phyloP scores from a whole-genome alignment of 2,888 invertebrate genomes.

The Athripsodes cinereus region DNA sequence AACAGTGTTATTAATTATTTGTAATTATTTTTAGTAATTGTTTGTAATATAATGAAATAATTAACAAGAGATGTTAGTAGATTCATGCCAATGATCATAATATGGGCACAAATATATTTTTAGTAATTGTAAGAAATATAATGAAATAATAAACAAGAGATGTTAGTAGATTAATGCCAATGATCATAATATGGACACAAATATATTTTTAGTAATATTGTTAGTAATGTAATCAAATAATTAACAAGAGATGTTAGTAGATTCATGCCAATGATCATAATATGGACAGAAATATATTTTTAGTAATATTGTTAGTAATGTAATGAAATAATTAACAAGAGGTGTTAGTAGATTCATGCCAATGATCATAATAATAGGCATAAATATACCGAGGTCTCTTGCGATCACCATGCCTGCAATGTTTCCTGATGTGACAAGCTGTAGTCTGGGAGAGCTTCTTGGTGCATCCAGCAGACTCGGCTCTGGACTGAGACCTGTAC shows the following conservation, averaged over 20 bases:
- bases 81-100: no score
- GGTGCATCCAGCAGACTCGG: conserved; percentile 54
- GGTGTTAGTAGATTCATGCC: not conserved
- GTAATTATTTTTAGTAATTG: not conserved
- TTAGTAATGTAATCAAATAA: no score
- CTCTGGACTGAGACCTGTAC: conserved; percentile 50
- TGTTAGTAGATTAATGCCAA: no score
- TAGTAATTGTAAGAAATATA: no score
- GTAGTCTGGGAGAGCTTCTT: conserved; percentile 51
- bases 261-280: not conserved
- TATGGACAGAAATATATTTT: not conserved
- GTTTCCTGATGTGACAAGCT: conserved; percentile 44
- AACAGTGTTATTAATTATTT: no score
- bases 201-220: no score
- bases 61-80: no score
- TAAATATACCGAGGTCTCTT: conserved; percentile 2
- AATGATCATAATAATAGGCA: not conserved
- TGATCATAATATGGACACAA: no score
- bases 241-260: not conserved
- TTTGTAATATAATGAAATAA: no score
- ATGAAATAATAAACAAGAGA: no score
- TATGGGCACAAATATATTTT: no score
- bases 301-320: not conserved
- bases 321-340: not conserved
- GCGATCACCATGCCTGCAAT: conserved; percentile 39